These are phyloP conservation scores for Eublepharis macularius DNA, from an alignment of 2,113 vertebrate species.

Conservation along the genomic window DNA sequence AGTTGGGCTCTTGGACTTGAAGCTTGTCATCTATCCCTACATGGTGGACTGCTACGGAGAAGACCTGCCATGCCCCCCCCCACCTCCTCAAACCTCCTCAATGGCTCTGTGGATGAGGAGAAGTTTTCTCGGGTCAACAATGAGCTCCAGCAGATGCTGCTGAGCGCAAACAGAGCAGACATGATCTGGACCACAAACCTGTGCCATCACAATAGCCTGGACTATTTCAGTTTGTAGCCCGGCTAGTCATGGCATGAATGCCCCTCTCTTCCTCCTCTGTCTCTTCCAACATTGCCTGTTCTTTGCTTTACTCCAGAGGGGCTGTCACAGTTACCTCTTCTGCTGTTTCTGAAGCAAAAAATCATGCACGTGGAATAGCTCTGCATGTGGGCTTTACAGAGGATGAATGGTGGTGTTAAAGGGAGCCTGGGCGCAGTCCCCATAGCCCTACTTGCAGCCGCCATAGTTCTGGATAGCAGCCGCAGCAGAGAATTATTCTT, in stretches of 20 bases:
- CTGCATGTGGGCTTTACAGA: accelerated
- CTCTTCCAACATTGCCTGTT: background rate
- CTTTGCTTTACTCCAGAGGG: background rate
- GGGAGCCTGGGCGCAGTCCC: no score
- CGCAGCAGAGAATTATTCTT: background rate
- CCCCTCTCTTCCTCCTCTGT: background rate
- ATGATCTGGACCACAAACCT: slow-evolving; percentile 83
- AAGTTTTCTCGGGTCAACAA: slow-evolving; percentile 61
- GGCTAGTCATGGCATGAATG: accelerated
- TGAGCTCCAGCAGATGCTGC: slow-evolving; percentile 75
- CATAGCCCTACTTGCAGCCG: background rate
- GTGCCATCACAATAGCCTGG: slow-evolving; percentile 75
- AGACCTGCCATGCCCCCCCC: slow-evolving; percentile 79
- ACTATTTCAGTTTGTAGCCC: slow-evolving; percentile 67
- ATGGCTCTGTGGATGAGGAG: slow-evolving; percentile 78
- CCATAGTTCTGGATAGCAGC: no score
- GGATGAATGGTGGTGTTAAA: no score
- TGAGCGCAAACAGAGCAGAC: slow-evolving; percentile 71
- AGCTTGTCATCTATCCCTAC: slow-evolving; percentile 83
- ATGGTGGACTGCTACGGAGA: slow-evolving; percentile 84
- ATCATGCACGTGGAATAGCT: no score
- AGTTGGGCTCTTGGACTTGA: slow-evolving; percentile 70
- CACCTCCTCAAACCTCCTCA: slow-evolving; percentile 81
- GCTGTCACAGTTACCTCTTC: background rate
- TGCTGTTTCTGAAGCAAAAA: background rate